Evolutionary conservation across 2,888 invertebrate species (phyloP), one percentile per base, ranked within the genome.

Genomic region (Lochmaea capreae): DNA sequence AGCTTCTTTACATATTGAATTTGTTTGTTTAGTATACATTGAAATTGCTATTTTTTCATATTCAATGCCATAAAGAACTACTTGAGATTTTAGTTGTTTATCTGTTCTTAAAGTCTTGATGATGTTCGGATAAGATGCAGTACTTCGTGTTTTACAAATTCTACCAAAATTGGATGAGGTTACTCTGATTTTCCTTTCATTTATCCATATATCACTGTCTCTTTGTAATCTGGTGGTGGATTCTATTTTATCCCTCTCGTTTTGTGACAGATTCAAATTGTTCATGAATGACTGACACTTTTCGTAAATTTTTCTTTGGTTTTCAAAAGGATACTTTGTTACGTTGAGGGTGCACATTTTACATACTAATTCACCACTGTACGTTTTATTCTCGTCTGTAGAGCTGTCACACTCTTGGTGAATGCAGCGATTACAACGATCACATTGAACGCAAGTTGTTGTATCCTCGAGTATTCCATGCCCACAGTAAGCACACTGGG

Each of bases 361-460:
- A 43, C 43, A 43, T 9, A 43, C 11, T 9, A 43, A 43, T 9
- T 43, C 11, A 11, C 11, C 43, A 11, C 11, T 11, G 8, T 43
- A 43, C 11, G 10, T 43, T 9, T 43, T 11, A 4, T 43, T 43
- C 11, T 9, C 43, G 9, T 43, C 43, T 43, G 43, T 9, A 11
- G 11, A 9, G 43, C 11, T 11, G 22, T 68, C 73, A 66, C 72
- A 73, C n/a, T 26, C 22, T 65, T 67, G 52, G 46, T 75, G 70
- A 46, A 75, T 61, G 65, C 75, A 75, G 1, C 65, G 62, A 18
- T 67, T 33, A 22, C 75, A 75, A 39, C 22, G 22, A 49, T 73
- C 75, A 39, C 71, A 75, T 43, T 71, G 49, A 3, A 75, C 71
- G 71, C 75, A 73, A 18, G 26, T 49, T 22, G 71, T 43, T 11